Conservation (phyloP, 2,888 invertebrate genomes). For the Oligia strigilis region DNA sequence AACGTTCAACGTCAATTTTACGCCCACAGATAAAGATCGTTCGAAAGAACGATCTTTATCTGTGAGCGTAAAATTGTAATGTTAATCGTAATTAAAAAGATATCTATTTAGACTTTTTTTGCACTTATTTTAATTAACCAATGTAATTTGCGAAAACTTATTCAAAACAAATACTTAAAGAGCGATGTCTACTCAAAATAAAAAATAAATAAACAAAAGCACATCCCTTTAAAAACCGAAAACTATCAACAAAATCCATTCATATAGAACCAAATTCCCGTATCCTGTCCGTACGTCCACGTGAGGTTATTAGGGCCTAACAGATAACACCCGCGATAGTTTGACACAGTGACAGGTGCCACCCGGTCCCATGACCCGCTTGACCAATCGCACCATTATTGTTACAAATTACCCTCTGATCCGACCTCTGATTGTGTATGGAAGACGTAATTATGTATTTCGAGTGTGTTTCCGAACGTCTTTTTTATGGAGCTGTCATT, state of each 20-base stretch:
- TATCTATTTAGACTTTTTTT: neutral
- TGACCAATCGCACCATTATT: constrained; percentile 82
- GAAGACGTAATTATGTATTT: constrained; percentile 75
- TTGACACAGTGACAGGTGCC: constrained; percentile 83
- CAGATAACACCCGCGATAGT: constrained; percentile 77
- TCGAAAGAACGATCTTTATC: neutral
- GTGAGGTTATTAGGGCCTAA: constrained; percentile 77
- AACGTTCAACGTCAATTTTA: neutral
- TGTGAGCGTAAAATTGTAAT: constrained; percentile 24
- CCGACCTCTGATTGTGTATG: constrained; percentile 77
- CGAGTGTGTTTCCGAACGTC: constrained; percentile 60
- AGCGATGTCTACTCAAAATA: neutral
- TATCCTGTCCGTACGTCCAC: constrained; percentile 68
- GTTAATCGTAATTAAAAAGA: neutral
- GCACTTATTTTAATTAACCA: neutral
- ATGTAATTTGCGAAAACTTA: neutral
- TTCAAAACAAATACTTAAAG: neutral
- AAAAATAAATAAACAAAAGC: neutral
- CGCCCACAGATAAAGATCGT: too few relatives aligned
- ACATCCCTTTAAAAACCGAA: constrained; percentile 42
- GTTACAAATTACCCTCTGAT: constrained; percentile 83
- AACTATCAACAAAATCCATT: constrained; percentile 48
- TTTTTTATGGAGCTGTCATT: constrained; percentile 58
- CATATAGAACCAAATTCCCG: constrained; percentile 61
- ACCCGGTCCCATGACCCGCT: constrained; percentile 80